phyloP scores from a whole-genome alignment of 2,797 vertebrate species.

The Rhabdophis nuchalis region DNA sequence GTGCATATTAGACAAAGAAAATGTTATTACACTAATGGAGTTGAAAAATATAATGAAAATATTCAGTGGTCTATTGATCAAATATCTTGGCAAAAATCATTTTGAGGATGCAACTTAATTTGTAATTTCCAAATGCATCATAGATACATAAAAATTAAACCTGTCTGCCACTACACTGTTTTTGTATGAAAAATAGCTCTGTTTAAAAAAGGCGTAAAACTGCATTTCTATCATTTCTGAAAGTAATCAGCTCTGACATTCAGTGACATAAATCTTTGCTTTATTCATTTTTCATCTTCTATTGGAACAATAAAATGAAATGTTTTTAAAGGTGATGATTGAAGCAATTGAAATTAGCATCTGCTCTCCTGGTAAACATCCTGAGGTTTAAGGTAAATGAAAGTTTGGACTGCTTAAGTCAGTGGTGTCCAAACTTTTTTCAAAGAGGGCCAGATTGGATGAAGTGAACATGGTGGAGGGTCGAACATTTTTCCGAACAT shows the following conservation, averaged over 20 bases:
- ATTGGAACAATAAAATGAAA: slow-evolving; percentile 61
- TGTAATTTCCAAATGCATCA: slow-evolving; percentile 53
- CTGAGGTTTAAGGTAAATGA: slow-evolving; percentile 45
- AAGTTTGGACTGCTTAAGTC: background rate
- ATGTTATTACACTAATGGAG: slow-evolving; percentile 44
- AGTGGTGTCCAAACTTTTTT: no score
- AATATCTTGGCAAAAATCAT: slow-evolving; percentile 56
- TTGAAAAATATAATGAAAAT: slow-evolving; percentile 52
- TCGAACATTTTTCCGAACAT: no score
- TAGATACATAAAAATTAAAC: slow-evolving; percentile 69
- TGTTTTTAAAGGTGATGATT: slow-evolving; percentile 54
- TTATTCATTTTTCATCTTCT: slow-evolving; percentile 64
- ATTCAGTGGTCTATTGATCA: slow-evolving; percentile 25
- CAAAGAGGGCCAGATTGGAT: no score
- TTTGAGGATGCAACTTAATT: slow-evolving; percentile 53
- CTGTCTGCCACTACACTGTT: slow-evolving; percentile 53
- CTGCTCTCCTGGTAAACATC: slow-evolving; percentile 19
- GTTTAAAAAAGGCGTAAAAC: slow-evolving; percentile 71
- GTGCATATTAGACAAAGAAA: slow-evolving; percentile 34
- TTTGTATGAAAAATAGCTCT: slow-evolving; percentile 65
- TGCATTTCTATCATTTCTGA: slow-evolving; percentile 67
- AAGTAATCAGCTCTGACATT: slow-evolving; percentile 71
- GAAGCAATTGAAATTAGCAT: slow-evolving; percentile 32
- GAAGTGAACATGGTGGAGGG: no score
- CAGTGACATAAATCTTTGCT: slow-evolving; percentile 68